Conservation (phyloP, 2,113 vertebrate genomes). For the Xenopus laevis region DNA sequence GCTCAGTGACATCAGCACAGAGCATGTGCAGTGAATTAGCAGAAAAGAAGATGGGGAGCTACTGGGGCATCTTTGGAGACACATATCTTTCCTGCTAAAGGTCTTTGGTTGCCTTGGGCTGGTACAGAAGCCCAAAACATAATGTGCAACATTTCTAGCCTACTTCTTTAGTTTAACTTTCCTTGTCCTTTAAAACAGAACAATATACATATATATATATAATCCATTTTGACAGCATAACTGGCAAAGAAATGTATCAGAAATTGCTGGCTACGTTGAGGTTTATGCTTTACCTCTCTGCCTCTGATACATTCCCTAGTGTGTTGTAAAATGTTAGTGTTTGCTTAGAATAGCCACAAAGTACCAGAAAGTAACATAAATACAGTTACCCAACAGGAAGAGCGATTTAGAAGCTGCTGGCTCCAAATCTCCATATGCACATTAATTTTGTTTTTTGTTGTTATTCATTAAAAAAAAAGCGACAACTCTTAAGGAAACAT, state of each 20-base stretch:
- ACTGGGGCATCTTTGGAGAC: too few species aligned
- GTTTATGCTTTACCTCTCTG: neutral
- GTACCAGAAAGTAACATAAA: constrained; percentile 19
- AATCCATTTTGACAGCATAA: neutral
- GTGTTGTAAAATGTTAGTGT: constrained; percentile 10
- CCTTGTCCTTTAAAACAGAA: too few species aligned
- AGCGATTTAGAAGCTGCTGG: constrained; percentile 15
- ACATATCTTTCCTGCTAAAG: too few species aligned
- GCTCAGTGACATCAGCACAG: too few species aligned
- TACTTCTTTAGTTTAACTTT: too few species aligned
- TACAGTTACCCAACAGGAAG: constrained; percentile 21
- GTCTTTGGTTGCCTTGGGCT: too few species aligned
- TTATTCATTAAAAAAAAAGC: neutral
- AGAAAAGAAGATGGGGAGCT: too few species aligned
- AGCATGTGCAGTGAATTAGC: too few species aligned
- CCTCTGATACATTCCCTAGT: constrained; percentile 9
- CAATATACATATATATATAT: too few species aligned
- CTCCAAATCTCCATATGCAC: constrained; percentile 24
- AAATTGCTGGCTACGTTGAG: neutral
- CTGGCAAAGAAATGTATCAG: neutral
- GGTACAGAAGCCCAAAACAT: too few species aligned
- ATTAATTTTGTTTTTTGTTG: constrained; percentile 7
- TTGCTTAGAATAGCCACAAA: constrained; percentile 15
- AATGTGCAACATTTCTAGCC: too few species aligned
- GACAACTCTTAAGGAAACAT: neutral